phyloP scores from a whole-genome alignment of 2,888 invertebrate species.

The Phoronis australis region DNA sequence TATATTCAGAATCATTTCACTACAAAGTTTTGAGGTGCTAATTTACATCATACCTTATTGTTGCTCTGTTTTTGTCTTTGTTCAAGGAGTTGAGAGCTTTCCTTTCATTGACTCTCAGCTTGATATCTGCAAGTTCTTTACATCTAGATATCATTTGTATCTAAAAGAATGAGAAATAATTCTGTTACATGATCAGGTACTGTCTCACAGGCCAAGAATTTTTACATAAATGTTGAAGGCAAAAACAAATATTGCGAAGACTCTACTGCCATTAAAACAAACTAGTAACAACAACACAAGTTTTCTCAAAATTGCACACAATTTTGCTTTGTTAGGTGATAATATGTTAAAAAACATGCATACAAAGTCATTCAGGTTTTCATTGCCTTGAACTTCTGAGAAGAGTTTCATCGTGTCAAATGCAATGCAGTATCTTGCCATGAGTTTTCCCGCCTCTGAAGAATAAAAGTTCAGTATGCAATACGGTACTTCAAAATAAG shows the following conservation, averaged over 20 bases:
- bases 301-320: neutral
- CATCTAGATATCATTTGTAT: conserved; percentile 51
- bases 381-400: conserved; percentile 32
- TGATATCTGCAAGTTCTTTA: conserved; percentile 66
- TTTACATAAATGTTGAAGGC: too few relatives aligned
- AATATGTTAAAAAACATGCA: conserved; percentile 1
- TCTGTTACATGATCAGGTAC: too few relatives aligned
- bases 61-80: conserved; percentile 58
- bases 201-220: too few relatives aligned
- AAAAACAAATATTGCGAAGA: too few relatives aligned
- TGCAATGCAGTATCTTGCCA: conserved; percentile 65
- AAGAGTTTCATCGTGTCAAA: conserved; percentile 68
- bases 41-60: conserved; percentile 57
- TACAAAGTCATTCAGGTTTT: conserved; percentile 47
- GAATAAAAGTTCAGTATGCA: too few relatives aligned
- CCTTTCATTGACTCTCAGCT: conserved; percentile 67
- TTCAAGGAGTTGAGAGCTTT: conserved; percentile 66
- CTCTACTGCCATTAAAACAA: too few relatives aligned
- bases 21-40: neutral
- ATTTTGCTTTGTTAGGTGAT: neutral
- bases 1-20: too few relatives aligned
- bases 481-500: too few relatives aligned
- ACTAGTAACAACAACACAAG: too few relatives aligned
- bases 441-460: conserved; percentile 59
- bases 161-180: too few relatives aligned